These are phyloP conservation scores for Drosophila cracens DNA, from an alignment of 2,888 invertebrate species.

Conservation along the genomic window DNA sequence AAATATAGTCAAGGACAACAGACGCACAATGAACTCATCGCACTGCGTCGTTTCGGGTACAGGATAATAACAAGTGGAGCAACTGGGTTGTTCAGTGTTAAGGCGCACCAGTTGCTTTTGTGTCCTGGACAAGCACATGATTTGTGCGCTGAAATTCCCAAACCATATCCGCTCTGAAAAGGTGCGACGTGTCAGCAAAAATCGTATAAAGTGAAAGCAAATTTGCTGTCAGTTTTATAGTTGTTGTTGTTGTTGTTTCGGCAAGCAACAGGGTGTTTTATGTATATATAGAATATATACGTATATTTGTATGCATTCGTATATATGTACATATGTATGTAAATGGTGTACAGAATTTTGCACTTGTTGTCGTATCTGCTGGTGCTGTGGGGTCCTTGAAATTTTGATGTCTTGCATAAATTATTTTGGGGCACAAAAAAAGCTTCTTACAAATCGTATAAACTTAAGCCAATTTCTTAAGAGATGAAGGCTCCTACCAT, in stretches of 20 bases:
- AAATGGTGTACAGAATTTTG: slow-evolving; percentile 34
- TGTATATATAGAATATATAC: not conserved
- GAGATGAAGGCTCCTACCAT: slow-evolving; percentile 7
- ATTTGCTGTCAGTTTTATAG: slow-evolving; percentile 59
- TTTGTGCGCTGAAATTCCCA: slow-evolving; percentile 1
- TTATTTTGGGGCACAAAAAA: slow-evolving; percentile 51
- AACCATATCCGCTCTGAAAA: slow-evolving; percentile 35
- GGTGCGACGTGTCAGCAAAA: slow-evolving; percentile 76
- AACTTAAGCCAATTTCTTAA: slow-evolving; percentile 72
- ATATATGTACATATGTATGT: slow-evolving; percentile 8
- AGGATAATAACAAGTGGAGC: slow-evolving; percentile 35
- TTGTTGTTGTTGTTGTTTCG: slow-evolving; percentile 24
- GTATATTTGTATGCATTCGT: not conserved
- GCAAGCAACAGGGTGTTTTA: slow-evolving; percentile 49
- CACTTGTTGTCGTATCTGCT: slow-evolving; percentile 31
- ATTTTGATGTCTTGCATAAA: slow-evolving; percentile 72
- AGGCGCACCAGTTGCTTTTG: slow-evolving; percentile 63
- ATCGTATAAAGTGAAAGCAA: slow-evolving; percentile 71
- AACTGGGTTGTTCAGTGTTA: slow-evolving; percentile 38
- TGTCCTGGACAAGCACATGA: slow-evolving; percentile 40
- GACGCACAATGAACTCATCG: slow-evolving; percentile 77
- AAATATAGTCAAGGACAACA: slow-evolving; percentile 55
- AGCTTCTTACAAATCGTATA: slow-evolving; percentile 68
- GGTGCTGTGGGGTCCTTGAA: slow-evolving; percentile 49
- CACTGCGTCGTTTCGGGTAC: slow-evolving; percentile 28